Evolutionary conservation across 2,113 vertebrate genomes (phyloP).

Genomic region (Pimephales promelas): DNA sequence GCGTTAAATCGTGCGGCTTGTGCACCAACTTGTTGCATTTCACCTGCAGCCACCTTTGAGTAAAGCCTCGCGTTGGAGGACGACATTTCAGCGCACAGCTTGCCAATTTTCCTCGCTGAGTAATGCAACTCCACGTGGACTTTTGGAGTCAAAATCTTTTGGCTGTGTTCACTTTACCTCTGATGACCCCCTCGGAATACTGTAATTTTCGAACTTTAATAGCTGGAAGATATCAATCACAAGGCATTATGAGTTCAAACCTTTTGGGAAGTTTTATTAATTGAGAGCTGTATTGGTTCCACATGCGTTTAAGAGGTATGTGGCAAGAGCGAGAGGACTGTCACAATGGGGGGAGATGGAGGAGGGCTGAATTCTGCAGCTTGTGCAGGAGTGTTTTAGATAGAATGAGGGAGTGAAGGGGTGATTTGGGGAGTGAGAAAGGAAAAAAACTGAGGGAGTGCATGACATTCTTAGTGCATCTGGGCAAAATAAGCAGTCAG

Average conservation of each 20-base stretch:
- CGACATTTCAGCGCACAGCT: neutral
- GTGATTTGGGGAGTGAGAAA: constrained; percentile 31
- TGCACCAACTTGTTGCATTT: constrained; percentile 57
- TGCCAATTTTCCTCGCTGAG: constrained; percentile 15
- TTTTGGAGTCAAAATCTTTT: constrained; percentile 8
- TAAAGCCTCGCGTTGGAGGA: neutral
- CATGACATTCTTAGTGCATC: constrained; percentile 65
- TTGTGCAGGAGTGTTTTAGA: constrained; percentile 50
- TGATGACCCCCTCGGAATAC: neutral
- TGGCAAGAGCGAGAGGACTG: constrained; percentile 19
- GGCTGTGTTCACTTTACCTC: neutral
- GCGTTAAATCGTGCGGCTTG: constrained; percentile 47
- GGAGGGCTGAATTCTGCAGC: constrained; percentile 40
- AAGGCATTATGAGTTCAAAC: neutral
- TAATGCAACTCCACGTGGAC: constrained; percentile 28
- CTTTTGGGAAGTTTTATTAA: neutral
- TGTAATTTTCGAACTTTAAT: neutral
- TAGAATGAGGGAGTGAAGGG: constrained; percentile 49
- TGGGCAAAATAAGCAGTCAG: constrained; percentile 56
- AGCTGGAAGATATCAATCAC: neutral
- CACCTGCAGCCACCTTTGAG: constrained; percentile 47
- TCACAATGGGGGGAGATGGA: constrained; percentile 38
- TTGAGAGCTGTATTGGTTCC: constrained; percentile 41
- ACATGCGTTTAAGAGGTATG: constrained; percentile 38
- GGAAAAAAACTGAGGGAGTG: constrained; percentile 28